A percentile compares a stretch with the other conserved stretches of the same genome.
Evolutionary conservation across 2,113 vertebrate genomes (phyloP).

Genomic region (Urocitellus parryii): DNA sequence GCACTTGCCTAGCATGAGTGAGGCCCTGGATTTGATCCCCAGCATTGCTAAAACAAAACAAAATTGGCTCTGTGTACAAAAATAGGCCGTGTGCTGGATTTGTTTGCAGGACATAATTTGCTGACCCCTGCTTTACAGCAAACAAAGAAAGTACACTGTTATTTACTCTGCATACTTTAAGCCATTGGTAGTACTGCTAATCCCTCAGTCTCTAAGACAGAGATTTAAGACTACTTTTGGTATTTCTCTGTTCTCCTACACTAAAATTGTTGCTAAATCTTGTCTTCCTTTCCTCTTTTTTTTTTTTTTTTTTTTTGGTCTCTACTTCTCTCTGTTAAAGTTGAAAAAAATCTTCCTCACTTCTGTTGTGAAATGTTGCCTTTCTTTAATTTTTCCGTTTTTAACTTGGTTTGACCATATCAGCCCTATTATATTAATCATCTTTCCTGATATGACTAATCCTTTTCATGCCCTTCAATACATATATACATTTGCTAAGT

Average conservation of each 20-base stretch:
- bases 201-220: background rate
- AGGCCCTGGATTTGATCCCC: background rate
- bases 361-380: background rate
- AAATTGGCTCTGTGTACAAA: slow-evolving; percentile 8
- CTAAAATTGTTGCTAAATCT: background rate
- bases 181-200: background rate
- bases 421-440: background rate
- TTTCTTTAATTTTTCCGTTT: slow-evolving; percentile 27
- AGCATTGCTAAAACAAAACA: background rate
- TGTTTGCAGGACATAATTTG: background rate
- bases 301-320: background rate
- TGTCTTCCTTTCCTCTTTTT: background rate
- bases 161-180: background rate
- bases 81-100: background rate
- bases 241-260: background rate
- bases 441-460: background rate
- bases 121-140: background rate
- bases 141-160: background rate
- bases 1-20: background rate
- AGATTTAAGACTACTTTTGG: background rate
- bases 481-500: background rate
- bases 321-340: background rate
- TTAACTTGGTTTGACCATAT: background rate
- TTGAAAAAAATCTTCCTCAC: slow-evolving; percentile 3
- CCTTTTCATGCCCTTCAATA: background rate